Evolutionary conservation across 2,888 invertebrate genomes (phyloP), one percentile per base, ranked within the genome.

Genomic region (Trissolcus japonicus): DNA sequence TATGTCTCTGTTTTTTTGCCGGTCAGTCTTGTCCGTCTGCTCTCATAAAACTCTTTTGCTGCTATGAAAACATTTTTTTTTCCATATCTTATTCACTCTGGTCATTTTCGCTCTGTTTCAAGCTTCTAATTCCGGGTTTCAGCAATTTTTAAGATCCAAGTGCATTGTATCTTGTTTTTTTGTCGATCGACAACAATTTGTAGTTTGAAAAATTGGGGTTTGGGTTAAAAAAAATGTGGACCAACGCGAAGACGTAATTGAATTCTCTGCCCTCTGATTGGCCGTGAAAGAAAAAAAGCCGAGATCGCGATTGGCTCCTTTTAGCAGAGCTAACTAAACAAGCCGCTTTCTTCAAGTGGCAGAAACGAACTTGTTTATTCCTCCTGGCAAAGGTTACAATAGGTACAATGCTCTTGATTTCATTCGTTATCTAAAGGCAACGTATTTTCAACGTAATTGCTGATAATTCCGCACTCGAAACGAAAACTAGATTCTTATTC

Each of bases 11-110:
- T 74, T 61, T 68, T 80, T 82, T 68, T 81, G 80, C 81, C 82
- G 82, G 80, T 83, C 82, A 81, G 79, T 84, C 79, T 81, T 84
- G 83, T 84, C 83, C 82, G 83, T 83, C 81, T 82, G 81, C 82
- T 83, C 78, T 80, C 13, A 76, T 69, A 69, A 75, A 80, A 78
- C 57, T 76, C 71, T 79, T 65, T 76, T 79, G 79, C 79, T 76
- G 78, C 75, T 78, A 69, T 68, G 67, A 40, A 62, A 68, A 72
- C 55, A 72, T 54, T 68, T 68, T 62, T 63, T 63, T 53, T 68
- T n/a, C n/a, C 4, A 25, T 25, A 25, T 69, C 69, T n/a, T 57
- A 60, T 50, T 35, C 11, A 46, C 35, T 55, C 13, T 56, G 68
- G 72, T 68, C 68, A 75, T 46, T 78, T 72, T 60, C 46, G 72